Evolutionary conservation across 2,888 invertebrate genomes (phyloP).

Genomic region (Melanargia galathea): DNA sequence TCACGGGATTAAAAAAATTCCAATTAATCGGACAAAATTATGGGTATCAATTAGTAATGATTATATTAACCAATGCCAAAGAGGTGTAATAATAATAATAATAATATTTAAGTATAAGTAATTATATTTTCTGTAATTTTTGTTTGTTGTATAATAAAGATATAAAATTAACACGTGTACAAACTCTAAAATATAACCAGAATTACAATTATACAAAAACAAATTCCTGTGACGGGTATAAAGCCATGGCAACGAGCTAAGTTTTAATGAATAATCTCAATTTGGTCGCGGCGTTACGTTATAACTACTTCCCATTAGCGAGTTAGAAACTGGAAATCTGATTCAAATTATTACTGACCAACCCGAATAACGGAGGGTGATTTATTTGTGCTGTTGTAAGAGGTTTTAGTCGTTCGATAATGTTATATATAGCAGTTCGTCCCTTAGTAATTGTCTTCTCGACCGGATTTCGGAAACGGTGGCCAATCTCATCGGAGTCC

Average conservation of each 20-base stretch:
- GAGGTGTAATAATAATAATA: too few species aligned
- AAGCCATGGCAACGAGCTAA: slow-evolving; percentile 4
- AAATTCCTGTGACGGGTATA: neutral
- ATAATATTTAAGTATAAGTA: too few species aligned
- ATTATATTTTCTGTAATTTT: too few species aligned
- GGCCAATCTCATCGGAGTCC: too few species aligned
- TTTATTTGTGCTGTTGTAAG: slow-evolving; percentile 8
- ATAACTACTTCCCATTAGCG: slow-evolving; percentile 23
- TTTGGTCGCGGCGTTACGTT: slow-evolving; percentile 20
- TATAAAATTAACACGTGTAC: neutral
- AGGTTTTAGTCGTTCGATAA: neutral
- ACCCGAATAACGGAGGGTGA: slow-evolving; percentile 14
- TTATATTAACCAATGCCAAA: too few species aligned
- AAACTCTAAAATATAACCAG: neutral
- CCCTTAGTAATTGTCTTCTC: too few species aligned
- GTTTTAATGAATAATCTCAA: slow-evolving; percentile 26
- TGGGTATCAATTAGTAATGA: too few species aligned
- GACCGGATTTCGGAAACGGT: too few species aligned
- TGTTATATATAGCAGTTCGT: neutral
- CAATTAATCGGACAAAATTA: too few species aligned
- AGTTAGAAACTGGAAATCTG: slow-evolving; percentile 24
- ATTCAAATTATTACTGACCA: slow-evolving; percentile 20
- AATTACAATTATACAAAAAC: neutral
- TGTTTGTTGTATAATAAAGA: neutral
- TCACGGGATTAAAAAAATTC: too few species aligned